Percentiles rank a stretch among this genome's conserved stretches.
These are phyloP conservation scores for Motacilla alba DNA, from an alignment of 2,113 vertebrate genomes.

Conservation along the genomic window DNA sequence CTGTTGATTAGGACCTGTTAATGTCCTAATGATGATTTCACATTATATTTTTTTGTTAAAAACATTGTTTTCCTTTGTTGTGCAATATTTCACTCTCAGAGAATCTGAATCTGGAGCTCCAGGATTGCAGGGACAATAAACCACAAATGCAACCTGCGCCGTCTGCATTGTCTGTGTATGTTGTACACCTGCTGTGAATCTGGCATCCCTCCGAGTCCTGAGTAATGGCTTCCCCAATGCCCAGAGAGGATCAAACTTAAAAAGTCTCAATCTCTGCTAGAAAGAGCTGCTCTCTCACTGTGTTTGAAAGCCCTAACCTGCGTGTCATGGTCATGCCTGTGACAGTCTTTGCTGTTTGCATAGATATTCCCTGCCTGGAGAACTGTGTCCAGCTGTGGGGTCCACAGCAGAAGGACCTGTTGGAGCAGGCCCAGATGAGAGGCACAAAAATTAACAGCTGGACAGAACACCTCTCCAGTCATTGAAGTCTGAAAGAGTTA, in stretches of 20 bases:
- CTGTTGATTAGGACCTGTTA: not conserved
- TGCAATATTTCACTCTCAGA: not conserved
- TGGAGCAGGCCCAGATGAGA: not conserved
- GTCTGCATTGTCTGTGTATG: not conserved
- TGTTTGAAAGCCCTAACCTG: not conserved
- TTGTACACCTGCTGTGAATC: too few relatives aligned
- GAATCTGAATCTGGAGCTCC: not conserved
- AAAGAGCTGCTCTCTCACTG: not conserved
- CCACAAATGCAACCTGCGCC: not conserved
- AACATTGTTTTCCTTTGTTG: not conserved
- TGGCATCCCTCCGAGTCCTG: accelerated
- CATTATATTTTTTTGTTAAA: not conserved
- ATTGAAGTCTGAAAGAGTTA: not conserved
- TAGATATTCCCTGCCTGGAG: not conserved
- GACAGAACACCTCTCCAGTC: not conserved
- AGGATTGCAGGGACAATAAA: not conserved
- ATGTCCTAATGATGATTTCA: not conserved
- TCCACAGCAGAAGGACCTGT: not conserved
- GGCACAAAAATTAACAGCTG: not conserved
- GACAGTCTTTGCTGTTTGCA: not conserved
- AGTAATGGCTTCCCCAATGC: not conserved
- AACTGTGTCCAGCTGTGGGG: too few relatives aligned
- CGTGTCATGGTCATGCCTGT: not conserved
- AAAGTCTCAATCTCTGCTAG: not conserved
- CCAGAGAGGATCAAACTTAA: not conserved